These are phyloP conservation scores for Forbesichthys agassizii DNA, from an alignment of 2,113 vertebrate genomes.

Conservation along the genomic window DNA sequence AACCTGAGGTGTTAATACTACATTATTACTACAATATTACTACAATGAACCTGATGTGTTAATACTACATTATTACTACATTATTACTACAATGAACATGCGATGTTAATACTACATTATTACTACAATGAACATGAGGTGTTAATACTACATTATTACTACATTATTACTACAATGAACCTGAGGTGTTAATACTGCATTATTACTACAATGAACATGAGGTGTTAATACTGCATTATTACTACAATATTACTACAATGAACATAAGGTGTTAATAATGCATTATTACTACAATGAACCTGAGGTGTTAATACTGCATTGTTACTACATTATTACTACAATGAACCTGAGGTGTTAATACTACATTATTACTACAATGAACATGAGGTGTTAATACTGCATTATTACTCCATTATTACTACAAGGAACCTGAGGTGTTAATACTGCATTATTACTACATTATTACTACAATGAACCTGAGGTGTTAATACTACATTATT, in stretches of 20 bases:
- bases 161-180: conserved; percentile 68
- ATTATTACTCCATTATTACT: conserved; percentile 90
- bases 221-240: conserved; percentile 15
- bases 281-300: conserved; percentile 74
- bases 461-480: conserved; percentile 73
- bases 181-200: conserved; percentile 31
- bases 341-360: neutral
- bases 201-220: conserved; percentile 79
- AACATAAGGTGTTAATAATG: conserved; percentile 57
- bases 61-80: too few relatives aligned
- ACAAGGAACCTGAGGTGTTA: conserved; percentile 68
- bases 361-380: conserved; percentile 37
- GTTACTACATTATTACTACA: conserved; percentile 29
- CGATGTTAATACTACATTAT: neutral
- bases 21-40: conserved; percentile 83
- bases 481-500: conserved; percentile 49
- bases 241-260: conserved; percentile 84
- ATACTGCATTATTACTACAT: neutral
- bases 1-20: conserved; percentile 57
- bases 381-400: conserved; percentile 28
- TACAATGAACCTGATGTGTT: conserved; percentile 65
- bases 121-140: conserved; percentile 79
- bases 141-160: conserved; percentile 85
- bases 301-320: conserved; percentile 27
- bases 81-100: neutral